These are phyloP conservation scores for Glaucopsyche alexis DNA, from an alignment of 2,888 invertebrate species.

Conservation along the genomic window DNA sequence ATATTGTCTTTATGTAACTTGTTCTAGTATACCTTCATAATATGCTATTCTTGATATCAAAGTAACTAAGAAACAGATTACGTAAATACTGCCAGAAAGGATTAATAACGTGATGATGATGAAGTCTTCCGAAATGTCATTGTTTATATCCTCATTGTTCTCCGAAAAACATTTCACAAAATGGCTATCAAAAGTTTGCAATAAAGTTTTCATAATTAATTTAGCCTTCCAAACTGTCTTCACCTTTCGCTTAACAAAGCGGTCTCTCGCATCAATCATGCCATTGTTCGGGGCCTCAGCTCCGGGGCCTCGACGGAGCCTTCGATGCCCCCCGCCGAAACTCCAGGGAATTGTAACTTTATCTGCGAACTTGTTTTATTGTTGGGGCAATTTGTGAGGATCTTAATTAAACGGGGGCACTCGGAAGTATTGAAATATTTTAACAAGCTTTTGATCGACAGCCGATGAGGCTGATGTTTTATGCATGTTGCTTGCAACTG, in stretches of 20 bases:
- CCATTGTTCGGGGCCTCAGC: conserved; percentile 28
- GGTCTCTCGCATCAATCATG: conserved; percentile 39
- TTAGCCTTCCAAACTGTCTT: conserved; percentile 39
- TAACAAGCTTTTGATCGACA: background rate
- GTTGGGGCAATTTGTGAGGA: conserved; percentile 37
- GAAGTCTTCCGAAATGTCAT: conserved; percentile 10
- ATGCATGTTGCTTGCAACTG: too few relatives aligned
- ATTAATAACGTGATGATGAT: background rate
- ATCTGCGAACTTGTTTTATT: conserved; percentile 42
- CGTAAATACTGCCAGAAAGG: too few relatives aligned
- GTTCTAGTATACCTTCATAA: too few relatives aligned
- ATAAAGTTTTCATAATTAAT: conserved; percentile 40
- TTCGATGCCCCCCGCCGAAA: conserved; percentile 35
- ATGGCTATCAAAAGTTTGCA: conserved; percentile 31
- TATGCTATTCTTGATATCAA: too few relatives aligned
- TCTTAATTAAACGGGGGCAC: conserved; percentile 35
- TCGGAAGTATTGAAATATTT: conserved; percentile 26
- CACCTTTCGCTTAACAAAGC: conserved; percentile 42
- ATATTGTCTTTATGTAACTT: too few relatives aligned
- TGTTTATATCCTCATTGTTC: conserved; percentile 20
- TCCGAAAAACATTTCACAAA: conserved; percentile 16
- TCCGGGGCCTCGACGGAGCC: conserved; percentile 33
- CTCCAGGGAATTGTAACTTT: conserved; percentile 43
- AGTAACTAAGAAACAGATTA: too few relatives aligned
- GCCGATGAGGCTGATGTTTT: too few relatives aligned